These are phyloP conservation scores for Eurystomus gularis DNA, from an alignment of 2,113 vertebrate genomes.

Conservation along the genomic window DNA sequence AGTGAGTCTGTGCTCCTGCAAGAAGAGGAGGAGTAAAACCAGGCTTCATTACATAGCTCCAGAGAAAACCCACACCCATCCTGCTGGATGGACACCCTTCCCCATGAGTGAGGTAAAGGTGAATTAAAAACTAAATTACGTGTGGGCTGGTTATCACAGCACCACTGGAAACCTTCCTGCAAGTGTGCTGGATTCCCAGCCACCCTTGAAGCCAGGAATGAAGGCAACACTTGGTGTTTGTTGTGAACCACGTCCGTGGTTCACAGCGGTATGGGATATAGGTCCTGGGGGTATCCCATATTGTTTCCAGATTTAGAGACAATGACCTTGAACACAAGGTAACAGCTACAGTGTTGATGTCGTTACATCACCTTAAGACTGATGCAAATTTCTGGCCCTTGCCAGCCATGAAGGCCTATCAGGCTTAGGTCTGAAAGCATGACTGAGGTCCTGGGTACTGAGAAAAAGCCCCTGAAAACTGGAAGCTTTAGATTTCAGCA, in stretches of 20 bases:
- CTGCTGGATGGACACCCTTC: not conserved
- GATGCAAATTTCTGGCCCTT: not conserved
- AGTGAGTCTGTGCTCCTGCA: constrained; percentile 54
- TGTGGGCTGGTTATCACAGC: not conserved
- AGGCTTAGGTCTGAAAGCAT: not conserved
- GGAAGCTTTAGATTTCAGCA: not conserved
- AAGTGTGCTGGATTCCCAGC: not conserved
- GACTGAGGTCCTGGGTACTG: not conserved
- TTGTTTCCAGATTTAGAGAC: not conserved
- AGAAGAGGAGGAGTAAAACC: not conserved
- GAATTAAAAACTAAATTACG: not conserved
- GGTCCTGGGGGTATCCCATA: too few relatives aligned
- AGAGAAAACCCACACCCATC: not conserved
- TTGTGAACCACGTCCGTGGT: not conserved
- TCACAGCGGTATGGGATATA: too few relatives aligned
- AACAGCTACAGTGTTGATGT: not conserved
- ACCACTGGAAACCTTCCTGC: not conserved
- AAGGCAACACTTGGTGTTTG: not conserved
- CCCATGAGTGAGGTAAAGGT: not conserved
- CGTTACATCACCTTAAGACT: not conserved
- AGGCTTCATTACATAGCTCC: not conserved
- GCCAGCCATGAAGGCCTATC: not conserved
- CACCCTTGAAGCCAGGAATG: not conserved
- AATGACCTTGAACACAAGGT: not conserved
- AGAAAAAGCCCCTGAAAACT: not conserved